Base-by-base conservation (phyloP, 2,113 vertebrate species). In the Herpailurus yagouaroundi region DNA sequence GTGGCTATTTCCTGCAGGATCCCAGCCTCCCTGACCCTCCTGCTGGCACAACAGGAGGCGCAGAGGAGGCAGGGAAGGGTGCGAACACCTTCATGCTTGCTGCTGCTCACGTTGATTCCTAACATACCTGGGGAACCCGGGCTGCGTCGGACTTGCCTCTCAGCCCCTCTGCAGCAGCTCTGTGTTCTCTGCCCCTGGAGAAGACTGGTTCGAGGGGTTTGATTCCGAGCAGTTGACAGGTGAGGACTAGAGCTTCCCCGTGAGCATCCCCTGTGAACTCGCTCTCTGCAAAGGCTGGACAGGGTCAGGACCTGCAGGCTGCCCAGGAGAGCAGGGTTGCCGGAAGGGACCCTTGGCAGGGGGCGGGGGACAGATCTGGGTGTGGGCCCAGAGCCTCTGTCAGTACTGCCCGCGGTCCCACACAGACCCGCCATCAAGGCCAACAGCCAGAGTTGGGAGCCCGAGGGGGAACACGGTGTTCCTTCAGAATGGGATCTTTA, bases 341-440 rank as follows among this genome's bases (percentile, higher is more conserved):
- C 11, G 7, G 79, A 21, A 68, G 50, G 31, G 31, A 63, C 19
- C 16, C 69, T 33, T 8, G 36, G 15, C 3, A 0, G 12, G 38
- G 38, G 3, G 5, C 0, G 0, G 25, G 50, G 19, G 31, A 31
- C 21, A 10, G 1, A 36, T 15, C n/a, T 45, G n/a, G 38, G n/a
- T 48, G 25, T 8, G 66, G 91, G 73, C 64, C 69, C 10, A 0
- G 10, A 57, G 41, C 57, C 15, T 77, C 6, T 2, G 1, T 41
- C 41, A 36, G 25, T 6, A 7, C 41, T n/a, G n/a, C 41, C 41
- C 81, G 29, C 12, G 5, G 19, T 86, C 33, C 48, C 8, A 11
- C 12, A 12, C 45, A 95, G 89, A 66, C 31, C 45, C 57, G 7
- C 41, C 41, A 21, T 38, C 4, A 2, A 73, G 94, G 74, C 79